Base-by-base conservation (phyloP, 2,888 invertebrate species). In the Malacosoma neustria region DNA sequence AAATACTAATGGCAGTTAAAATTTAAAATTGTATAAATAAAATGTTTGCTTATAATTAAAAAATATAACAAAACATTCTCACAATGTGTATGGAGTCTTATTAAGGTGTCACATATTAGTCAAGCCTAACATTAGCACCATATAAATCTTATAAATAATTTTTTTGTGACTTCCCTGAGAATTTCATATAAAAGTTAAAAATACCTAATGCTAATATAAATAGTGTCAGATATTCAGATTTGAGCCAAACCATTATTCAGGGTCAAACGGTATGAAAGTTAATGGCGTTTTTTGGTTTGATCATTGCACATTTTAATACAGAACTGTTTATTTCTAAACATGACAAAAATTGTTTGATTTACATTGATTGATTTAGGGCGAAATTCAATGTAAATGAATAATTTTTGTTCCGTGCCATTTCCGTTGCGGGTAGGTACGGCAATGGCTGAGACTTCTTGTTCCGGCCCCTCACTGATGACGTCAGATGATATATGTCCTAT, bases 141-240 rank as follows among this genome's bases (percentile, higher is more conserved):
- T 80, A 66, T 58, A 75, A 70, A 75, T 72, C 82, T 84, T 84
- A 84, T 71, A 80, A 75, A 80, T 76, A 77, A 67, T 72, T 72
- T 67, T 72, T 80, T 85, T 85, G 84, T 84, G 85, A 85, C 85
- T 79, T 81, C 72, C 71, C 75, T 74, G 80, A 82, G 74, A 79
- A 73, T 81, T 80, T 77, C 71, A 72, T 85, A 82, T 71, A 82
- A 84, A 84, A 81, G 80, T 77, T 84, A 84, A 79, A 80, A 84
- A 82, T 82, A 79, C 77, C 82, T 84, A 82, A 80, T 64, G 66
- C 80, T 82, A 84, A 71, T 77, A 81, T 82, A 84, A 82, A 82
- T 81, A 84, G 72, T 63, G 69, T 65, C 40, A 68, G 72, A 72
- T 68, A 70, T 76, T 81, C 79, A 70, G 76, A 75, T 79, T 85